Conservation (phyloP, 2,888 invertebrate species). For the Neoascia interrupta region DNA sequence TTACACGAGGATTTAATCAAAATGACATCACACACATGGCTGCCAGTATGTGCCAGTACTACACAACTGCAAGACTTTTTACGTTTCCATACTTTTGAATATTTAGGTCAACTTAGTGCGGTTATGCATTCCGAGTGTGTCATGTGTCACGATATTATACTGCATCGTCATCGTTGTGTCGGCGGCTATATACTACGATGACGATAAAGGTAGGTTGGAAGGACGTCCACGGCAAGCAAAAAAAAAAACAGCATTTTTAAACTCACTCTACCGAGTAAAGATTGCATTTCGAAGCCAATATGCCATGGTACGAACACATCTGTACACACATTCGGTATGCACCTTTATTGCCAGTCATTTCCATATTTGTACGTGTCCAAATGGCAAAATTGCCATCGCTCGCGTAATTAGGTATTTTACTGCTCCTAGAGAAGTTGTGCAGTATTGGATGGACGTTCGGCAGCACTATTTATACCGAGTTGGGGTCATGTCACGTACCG, state of each 20-base stretch:
- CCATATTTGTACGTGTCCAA: conserved; percentile 66
- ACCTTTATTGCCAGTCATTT: conserved; percentile 67
- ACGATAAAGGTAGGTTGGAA: not conserved
- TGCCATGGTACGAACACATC: conserved; percentile 20
- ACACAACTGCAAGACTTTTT: conserved; percentile 36
- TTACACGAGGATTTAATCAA: too few relatives aligned
- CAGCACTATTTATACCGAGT: conserved; percentile 3
- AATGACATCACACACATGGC: too few relatives aligned
- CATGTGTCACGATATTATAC: conserved; percentile 66
- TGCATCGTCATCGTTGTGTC: conserved; percentile 46
- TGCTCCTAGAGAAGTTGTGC: conserved; percentile 10
- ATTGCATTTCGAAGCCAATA: conserved; percentile 56
- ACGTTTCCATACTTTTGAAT: conserved; percentile 48
- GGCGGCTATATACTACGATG: conserved; percentile 4
- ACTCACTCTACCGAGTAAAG: conserved; percentile 26
- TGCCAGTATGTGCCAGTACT: too few relatives aligned
- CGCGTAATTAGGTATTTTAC: conserved; percentile 61
- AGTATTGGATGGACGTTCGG: not conserved
- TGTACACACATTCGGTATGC: conserved; percentile 59
- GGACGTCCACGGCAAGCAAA: too few relatives aligned
- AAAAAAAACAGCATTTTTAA: conserved; percentile 3
- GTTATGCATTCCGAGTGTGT: conserved; percentile 63
- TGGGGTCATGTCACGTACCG: conserved; percentile 61
- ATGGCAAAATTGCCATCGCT: conserved; percentile 67
- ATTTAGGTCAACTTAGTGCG: conserved; percentile 62